These are phyloP conservation scores for Drosophila vallismaia DNA, from an alignment of 2,888 invertebrate species.

Conservation along the genomic window DNA sequence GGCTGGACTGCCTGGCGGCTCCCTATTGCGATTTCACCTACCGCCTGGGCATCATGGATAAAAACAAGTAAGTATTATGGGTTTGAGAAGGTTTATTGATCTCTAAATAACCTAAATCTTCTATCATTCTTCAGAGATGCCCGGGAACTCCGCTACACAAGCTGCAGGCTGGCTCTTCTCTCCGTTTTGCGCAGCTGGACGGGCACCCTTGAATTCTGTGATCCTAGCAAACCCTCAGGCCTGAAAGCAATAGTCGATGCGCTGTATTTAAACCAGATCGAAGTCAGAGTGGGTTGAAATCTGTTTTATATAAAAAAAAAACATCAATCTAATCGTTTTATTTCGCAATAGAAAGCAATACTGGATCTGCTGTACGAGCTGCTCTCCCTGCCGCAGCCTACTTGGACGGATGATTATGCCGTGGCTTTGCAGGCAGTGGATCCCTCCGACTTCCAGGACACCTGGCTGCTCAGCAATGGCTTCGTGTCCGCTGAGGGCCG, in stretches of 20 bases:
- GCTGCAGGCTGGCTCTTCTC: constrained; percentile 92
- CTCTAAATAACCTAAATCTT: neutral
- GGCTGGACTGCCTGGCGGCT: constrained; percentile 94
- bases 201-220: constrained; percentile 94
- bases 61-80: constrained; percentile 86
- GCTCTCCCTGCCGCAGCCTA: constrained; percentile 93
- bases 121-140: constrained; percentile 85
- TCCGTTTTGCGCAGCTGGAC: constrained; percentile 96
- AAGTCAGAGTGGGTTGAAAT: constrained; percentile 91
- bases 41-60: constrained; percentile 89
- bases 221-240: constrained; percentile 90
- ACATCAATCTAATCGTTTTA: constrained; percentile 22
- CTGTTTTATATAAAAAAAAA: neutral
- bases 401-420: constrained; percentile 96
- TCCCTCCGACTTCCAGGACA: constrained; percentile 91
- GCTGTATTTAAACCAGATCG: constrained; percentile 93
- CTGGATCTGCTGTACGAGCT: constrained; percentile 96
- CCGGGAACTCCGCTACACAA: constrained; percentile 92
- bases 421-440: constrained; percentile 95
- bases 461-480: constrained; percentile 95
- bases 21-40: constrained; percentile 97
- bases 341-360: constrained; percentile 91
- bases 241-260: constrained; percentile 91
- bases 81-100: neutral
- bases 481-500: constrained; percentile 97